Percentiles rank a stretch among this genome's conserved stretches.
Conservation (phyloP, 1,140 invertebrate genomes). For the Rhagoletis zephyria region DNA sequence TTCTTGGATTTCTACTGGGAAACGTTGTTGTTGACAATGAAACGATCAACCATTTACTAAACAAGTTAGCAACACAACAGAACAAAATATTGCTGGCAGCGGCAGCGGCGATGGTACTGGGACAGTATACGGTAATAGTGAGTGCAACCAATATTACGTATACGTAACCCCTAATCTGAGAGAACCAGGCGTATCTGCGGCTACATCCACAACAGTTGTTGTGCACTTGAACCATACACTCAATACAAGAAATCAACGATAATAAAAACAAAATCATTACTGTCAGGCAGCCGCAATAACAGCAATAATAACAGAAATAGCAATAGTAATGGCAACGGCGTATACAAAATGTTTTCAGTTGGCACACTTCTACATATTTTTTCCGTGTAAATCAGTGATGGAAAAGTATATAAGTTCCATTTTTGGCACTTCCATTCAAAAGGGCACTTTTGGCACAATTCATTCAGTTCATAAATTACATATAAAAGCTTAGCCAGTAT, state of each 20-base stretch:
- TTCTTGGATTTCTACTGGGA: slow-evolving; percentile 14
- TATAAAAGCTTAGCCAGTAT: not conserved
- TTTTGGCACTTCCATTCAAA: not conserved
- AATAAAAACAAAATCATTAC: not conserved
- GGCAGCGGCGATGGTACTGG: not conserved
- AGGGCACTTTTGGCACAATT: not conserved
- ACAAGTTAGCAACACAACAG: slow-evolving; percentile 31
- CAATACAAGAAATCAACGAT: not conserved
- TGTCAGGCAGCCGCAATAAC: not conserved
- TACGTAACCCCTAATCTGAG: not conserved
- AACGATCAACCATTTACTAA: slow-evolving; percentile 33
- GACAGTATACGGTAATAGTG: not conserved
- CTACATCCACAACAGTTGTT: not conserved
- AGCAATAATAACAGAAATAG: not conserved
- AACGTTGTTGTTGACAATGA: slow-evolving; percentile 20
- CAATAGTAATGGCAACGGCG: not conserved
- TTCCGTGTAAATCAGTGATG: not conserved
- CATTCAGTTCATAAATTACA: not conserved
- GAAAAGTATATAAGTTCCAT: not conserved
- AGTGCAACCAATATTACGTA: not conserved
- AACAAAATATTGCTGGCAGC: slow-evolving; percentile 15
- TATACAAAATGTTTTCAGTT: not conserved
- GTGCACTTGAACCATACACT: not conserved
- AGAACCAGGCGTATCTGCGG: not conserved
- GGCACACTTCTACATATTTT: not conserved